Base-by-base conservation (phyloP, 2,888 invertebrate species). In the Drosophila recens region DNA sequence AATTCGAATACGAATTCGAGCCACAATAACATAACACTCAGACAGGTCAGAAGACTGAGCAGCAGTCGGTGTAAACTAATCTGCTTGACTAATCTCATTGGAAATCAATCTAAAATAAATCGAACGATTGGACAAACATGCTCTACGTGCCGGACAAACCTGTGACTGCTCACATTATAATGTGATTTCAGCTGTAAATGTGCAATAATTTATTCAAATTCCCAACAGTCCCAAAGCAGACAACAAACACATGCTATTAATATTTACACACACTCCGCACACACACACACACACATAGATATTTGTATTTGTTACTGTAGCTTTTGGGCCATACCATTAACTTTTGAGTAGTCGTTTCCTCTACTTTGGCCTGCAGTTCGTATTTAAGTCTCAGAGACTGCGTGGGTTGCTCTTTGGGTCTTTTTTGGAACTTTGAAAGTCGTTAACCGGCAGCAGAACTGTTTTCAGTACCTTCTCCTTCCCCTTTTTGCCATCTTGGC, bases 131-230 rank as follows among this genome's bases (percentile, higher is more conserved):
- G 77, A 79, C 75, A 82, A 78, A 75, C 79, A 76, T 76, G 80
- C 57, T 77, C 66, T 68, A 72, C 80, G 77, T 80, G 78, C 65
- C 54, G 75, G 71, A 71, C 66, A 51, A 54, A 61, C 65, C 78
- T 57, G 51, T 53, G 73, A 73, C 65, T 82, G 80, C 45, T 70
- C 79, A 79, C 79, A 87, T 84, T 89, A 83, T 79, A 84, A 89
- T 84, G 87, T 89, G 89, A 81, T 89, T 81, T 79, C 61, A 79
- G 76, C 87, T 84, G 84, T 89, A 84, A 89, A 84, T 84, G 89
- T 89, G 89, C 84, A 84, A 84, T 89, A 84, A 89, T 89, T 84
- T 84, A 84, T 84, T 89, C 82, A 84, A 89, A 84, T 84, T 79
- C 84, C 84, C 89, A 75, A 84, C 89, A 68, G 84, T 69, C 38